Conservation (phyloP, 2,113 vertebrate species). For the Pangasianodon gigas region DNA sequence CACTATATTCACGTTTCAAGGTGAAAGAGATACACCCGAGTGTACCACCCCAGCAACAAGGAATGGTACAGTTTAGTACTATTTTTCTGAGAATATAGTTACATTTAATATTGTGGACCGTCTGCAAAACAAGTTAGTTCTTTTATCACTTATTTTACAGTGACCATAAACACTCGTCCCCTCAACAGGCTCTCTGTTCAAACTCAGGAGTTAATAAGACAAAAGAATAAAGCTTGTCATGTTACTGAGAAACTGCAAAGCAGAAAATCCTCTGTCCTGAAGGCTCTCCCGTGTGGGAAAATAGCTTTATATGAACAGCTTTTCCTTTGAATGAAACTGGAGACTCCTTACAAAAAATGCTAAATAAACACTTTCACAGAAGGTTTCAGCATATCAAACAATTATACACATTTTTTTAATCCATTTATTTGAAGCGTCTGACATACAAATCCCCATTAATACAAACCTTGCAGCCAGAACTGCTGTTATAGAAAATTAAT, state of each 20-base stretch:
- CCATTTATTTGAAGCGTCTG: not conserved
- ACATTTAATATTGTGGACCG: not conserved
- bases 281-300: not conserved
- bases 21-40: not conserved
- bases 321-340: not conserved
- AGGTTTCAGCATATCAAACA: not conserved
- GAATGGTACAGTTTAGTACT: not conserved
- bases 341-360: slow-evolving; percentile 2
- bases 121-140: not conserved
- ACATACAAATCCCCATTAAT: not conserved
- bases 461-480: not conserved
- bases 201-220: not conserved
- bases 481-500: not conserved
- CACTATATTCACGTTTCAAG: not conserved
- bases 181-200: not conserved
- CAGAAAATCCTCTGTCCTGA: too few species aligned
- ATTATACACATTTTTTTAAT: too few species aligned
- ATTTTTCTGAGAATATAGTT: not conserved
- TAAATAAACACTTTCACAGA: not conserved
- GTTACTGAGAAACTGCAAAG: not conserved
- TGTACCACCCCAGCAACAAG: not conserved
- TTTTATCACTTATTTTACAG: not conserved
- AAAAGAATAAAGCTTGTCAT: not conserved
- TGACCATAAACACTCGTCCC: not conserved
- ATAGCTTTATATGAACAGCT: not conserved